Evolutionary conservation across 2,797 vertebrate species (phyloP).

Genomic region (Selene dorsalis): DNA sequence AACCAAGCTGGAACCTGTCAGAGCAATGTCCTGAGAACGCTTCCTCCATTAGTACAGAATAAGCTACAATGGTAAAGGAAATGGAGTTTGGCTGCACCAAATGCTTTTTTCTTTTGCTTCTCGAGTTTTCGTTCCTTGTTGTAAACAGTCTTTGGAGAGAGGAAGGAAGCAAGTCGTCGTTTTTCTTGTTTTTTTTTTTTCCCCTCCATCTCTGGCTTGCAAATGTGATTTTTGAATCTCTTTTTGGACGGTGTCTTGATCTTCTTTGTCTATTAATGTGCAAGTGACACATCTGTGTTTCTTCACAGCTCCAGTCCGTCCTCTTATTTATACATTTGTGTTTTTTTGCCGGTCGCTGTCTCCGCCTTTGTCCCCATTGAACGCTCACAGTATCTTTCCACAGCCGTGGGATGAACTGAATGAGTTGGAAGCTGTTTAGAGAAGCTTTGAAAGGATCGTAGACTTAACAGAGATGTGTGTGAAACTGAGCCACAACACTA

Average conservation of each 20-base stretch:
- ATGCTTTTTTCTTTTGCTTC: slow-evolving; percentile 43
- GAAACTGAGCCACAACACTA: slow-evolving; percentile 34
- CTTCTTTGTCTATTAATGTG: slow-evolving; percentile 49
- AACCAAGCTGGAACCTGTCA: slow-evolving; percentile 74
- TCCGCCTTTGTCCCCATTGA: slow-evolving; percentile 33
- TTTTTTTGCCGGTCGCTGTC: slow-evolving; percentile 38
- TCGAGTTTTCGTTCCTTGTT: slow-evolving; percentile 55
- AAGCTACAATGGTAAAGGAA: slow-evolving; percentile 80
- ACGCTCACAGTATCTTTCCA: slow-evolving; percentile 46
- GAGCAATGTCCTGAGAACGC: slow-evolving; percentile 86
- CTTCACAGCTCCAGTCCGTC: slow-evolving; percentile 62
- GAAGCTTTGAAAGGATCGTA: slow-evolving; percentile 47
- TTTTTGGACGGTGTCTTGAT: background rate
- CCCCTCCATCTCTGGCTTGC: slow-evolving; percentile 42
- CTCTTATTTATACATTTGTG: slow-evolving; percentile 17
- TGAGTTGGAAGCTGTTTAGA: slow-evolving; percentile 55
- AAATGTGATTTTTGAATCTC: slow-evolving; percentile 53
- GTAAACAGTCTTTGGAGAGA: slow-evolving; percentile 77
- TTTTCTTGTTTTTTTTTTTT: slow-evolving; percentile 22
- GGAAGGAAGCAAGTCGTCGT: slow-evolving; percentile 58
- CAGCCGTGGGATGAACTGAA: slow-evolving; percentile 53
- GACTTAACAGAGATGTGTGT: slow-evolving; percentile 50
- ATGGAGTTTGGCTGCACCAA: slow-evolving; percentile 67
- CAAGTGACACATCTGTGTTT: slow-evolving; percentile 60
- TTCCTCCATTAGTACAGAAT: slow-evolving; percentile 76